These are phyloP conservation scores for Ricordea florida DNA, from an alignment of 92 coral and sea anemone genomes.

Conservation along the genomic window DNA sequence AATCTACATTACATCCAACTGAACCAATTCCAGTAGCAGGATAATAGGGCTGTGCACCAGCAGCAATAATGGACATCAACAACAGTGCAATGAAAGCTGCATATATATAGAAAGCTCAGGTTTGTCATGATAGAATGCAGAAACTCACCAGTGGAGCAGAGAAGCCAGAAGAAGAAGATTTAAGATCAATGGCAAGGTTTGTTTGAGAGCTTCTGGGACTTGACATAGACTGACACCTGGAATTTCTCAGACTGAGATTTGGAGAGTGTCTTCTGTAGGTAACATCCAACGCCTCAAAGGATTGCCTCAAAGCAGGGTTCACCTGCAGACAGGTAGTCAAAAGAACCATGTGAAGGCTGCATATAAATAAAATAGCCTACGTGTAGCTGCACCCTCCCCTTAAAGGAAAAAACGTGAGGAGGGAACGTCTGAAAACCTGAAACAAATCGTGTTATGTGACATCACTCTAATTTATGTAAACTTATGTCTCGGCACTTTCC, in stretches of 20 bases:
- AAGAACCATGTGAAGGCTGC: neutral
- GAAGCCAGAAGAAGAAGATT: slow-evolving; percentile 21
- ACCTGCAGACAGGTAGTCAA: slow-evolving; percentile 60
- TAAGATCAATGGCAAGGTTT: slow-evolving; percentile 13
- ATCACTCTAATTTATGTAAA: too few species aligned
- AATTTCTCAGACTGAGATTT: slow-evolving; percentile 66
- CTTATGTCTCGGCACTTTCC: too few species aligned
- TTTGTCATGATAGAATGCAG: neutral
- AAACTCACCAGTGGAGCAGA: slow-evolving; percentile 63
- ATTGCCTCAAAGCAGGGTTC: slow-evolving; percentile 69
- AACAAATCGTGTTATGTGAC: too few species aligned
- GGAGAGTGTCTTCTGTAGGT: slow-evolving; percentile 80
- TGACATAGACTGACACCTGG: slow-evolving; percentile 73
- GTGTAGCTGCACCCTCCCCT: too few species aligned
- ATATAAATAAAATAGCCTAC: neutral
- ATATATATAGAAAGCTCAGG: too few species aligned
- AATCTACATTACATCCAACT: too few species aligned
- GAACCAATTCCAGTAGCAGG: too few species aligned
- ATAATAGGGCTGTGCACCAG: too few species aligned
- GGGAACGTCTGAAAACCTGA: neutral
- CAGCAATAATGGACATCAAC: too few species aligned
- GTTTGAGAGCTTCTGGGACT: slow-evolving; percentile 43
- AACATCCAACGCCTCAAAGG: slow-evolving; percentile 93
- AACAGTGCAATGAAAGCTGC: too few species aligned
- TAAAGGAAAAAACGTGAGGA: too few species aligned